Conservation (phyloP, 2,113 vertebrate genomes). For the Otus sunia region DNA sequence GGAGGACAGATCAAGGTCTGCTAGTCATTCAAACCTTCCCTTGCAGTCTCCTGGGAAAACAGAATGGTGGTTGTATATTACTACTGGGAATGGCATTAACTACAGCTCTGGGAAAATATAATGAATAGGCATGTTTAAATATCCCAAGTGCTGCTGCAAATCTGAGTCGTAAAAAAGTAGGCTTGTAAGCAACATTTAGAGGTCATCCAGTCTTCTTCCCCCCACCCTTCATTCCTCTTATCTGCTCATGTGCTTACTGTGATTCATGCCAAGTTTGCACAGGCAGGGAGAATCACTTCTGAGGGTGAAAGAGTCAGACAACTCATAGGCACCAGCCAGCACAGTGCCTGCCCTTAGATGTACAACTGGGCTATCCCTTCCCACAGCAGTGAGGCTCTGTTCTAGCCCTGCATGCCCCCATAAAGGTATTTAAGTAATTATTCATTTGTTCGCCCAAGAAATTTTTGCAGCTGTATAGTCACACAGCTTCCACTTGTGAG, state of each 20-base stretch:
- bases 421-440: neutral
- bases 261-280: neutral
- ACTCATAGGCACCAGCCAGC: neutral
- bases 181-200: neutral
- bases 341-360: accelerated
- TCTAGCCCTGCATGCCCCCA: neutral
- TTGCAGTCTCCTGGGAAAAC: neutral
- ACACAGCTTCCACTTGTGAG: neutral
- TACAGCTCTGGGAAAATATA: neutral
- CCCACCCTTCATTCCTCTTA: neutral
- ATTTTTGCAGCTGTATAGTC: neutral
- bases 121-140: neutral
- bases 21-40: neutral
- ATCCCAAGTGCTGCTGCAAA: neutral
- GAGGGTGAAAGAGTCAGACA: neutral
- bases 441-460: neutral
- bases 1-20: neutral
- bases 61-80: neutral
- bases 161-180: neutral
- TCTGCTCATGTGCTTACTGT: neutral
- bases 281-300: neutral
- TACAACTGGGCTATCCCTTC: neutral
- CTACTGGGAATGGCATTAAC: neutral
- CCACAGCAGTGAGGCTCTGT: neutral
- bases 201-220: neutral